These are phyloP conservation scores for Hippasteria phrygiana DNA, from an alignment of 53 echinoderm and acorn worm species.

Conservation along the genomic window DNA sequence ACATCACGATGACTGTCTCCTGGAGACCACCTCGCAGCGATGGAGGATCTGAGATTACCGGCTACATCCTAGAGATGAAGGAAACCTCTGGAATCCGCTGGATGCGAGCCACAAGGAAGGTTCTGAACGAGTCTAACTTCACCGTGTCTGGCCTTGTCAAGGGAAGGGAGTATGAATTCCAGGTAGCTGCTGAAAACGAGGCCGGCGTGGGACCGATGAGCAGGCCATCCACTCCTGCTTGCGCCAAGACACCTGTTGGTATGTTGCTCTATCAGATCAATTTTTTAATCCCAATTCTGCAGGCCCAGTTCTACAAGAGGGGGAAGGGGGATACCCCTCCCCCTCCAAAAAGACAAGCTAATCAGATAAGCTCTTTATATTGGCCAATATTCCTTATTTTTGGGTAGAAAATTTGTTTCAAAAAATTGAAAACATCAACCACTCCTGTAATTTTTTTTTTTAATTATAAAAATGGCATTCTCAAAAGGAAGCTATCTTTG, in stretches of 20 bases:
- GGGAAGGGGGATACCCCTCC: too few relatives aligned
- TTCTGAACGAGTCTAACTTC: constrained; percentile 76
- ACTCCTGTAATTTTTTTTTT: too few relatives aligned
- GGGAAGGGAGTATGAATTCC: constrained; percentile 89
- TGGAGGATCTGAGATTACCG: constrained; percentile 92
- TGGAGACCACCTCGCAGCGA: constrained; percentile 95
- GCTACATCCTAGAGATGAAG: constrained; percentile 96
- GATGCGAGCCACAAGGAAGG: constrained; percentile 93
- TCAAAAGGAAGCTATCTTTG: too few relatives aligned
- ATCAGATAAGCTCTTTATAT: too few relatives aligned
- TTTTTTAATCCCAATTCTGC: too few relatives aligned
- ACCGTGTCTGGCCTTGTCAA: constrained; percentile 73
- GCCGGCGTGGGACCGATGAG: constrained; percentile 90
- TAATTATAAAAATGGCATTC: too few relatives aligned
- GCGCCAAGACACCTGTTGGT: constrained; percentile 91
- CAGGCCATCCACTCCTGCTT: constrained; percentile 74
- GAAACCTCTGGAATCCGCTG: constrained; percentile 89
- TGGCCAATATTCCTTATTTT: too few relatives aligned
- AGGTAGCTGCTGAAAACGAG: constrained; percentile 95
- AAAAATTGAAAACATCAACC: too few relatives aligned
- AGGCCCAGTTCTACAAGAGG: too few relatives aligned
- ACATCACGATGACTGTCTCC: constrained; percentile 85
- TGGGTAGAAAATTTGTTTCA: too few relatives aligned
- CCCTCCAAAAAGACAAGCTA: too few relatives aligned
- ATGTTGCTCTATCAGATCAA: constrained; percentile 17